Evolutionary conservation across 2,888 invertebrate species (phyloP).

Genomic region (Cynaeus angustus): DNA sequence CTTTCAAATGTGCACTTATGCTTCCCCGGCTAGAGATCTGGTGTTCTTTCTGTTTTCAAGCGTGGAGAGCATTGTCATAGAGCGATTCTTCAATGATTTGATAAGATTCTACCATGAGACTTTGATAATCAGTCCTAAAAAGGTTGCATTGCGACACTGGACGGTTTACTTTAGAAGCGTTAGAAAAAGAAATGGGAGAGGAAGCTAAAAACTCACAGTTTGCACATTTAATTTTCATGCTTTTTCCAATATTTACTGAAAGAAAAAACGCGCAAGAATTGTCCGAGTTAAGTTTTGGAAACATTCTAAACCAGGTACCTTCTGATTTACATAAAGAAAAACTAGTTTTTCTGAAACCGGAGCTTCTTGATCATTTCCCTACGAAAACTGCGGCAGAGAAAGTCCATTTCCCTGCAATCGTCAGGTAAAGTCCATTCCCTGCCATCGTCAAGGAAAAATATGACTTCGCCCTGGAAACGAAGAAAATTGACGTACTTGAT

Average conservation of each 20-base stretch:
- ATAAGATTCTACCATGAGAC: conserved; percentile 61
- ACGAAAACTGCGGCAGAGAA: no score
- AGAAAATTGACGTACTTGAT: no score
- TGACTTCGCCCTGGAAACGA: no score
- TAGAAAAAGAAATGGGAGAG: conserved; percentile 28
- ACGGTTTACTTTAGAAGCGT: conserved; percentile 18
- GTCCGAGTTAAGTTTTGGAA: conserved; percentile 67
- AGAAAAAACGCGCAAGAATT: conserved; percentile 65
- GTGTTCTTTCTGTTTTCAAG: conserved; percentile 61
- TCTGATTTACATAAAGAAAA: conserved; percentile 13
- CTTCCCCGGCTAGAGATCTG: conserved; percentile 56
- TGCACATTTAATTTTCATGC: conserved; percentile 69
- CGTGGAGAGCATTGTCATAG: conserved; percentile 61
- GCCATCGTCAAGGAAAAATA: no score
- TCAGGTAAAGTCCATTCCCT: no score
- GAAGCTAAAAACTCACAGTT: conserved; percentile 62
- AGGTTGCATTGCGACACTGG: conserved; percentile 25
- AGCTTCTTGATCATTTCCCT: no score
- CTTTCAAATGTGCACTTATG: conserved; percentile 58
- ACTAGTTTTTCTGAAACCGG: no score
- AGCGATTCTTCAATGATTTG: conserved; percentile 69
- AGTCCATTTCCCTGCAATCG: no score
- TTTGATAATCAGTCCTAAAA: conserved; percentile 56
- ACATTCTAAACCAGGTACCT: conserved; percentile 58
- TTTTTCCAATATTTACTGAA: conserved; percentile 65